These are phyloP conservation scores for Leptopterna dolabrata DNA, from an alignment of 2,888 invertebrate species.

Conservation along the genomic window DNA sequence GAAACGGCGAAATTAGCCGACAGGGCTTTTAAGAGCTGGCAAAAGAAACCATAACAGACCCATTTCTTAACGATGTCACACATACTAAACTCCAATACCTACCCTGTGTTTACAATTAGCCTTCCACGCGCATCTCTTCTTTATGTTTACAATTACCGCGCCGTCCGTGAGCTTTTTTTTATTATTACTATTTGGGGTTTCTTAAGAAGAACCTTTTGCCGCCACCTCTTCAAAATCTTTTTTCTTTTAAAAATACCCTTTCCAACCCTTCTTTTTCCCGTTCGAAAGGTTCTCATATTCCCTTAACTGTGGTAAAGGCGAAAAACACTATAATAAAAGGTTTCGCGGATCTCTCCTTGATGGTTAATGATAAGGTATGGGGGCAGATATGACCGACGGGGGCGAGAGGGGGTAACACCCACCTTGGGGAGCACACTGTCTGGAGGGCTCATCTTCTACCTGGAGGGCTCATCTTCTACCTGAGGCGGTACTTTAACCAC, in stretches of 20 bases:
- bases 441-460: background rate
- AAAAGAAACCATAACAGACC: background rate
- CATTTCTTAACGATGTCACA: slow-evolving; percentile 7
- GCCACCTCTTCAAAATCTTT: background rate
- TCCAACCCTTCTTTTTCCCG: background rate
- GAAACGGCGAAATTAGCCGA: background rate
- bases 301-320: background rate
- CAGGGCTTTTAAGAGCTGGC: background rate
- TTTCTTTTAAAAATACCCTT: background rate
- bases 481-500: background rate
- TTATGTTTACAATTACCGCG: background rate
- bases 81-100: background rate
- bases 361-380: background rate
- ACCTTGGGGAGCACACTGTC: background rate
- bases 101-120: background rate
- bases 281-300: background rate
- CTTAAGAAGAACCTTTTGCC: background rate
- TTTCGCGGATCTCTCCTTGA: background rate
- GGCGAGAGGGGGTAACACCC: background rate
- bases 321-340: background rate
- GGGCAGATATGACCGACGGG: background rate
- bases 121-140: background rate
- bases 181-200: background rate
- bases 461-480: background rate
- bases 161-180: background rate